Base-by-base conservation (phyloP, 2,797 vertebrate genomes). In the Xenops minutus region DNA sequence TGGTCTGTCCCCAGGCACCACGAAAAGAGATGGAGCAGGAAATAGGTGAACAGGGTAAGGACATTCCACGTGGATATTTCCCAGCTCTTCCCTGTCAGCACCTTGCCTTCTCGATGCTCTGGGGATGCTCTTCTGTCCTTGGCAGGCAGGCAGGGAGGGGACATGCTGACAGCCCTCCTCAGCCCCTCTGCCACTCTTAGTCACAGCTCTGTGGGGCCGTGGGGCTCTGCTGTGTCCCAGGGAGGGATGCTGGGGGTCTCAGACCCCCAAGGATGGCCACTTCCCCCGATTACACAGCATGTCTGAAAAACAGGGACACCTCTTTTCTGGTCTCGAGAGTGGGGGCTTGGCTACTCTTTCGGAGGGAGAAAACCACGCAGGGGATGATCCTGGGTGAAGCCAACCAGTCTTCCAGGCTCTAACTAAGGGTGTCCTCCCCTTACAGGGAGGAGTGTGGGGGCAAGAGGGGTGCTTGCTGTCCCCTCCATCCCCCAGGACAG, bases 381-480 rank as follows among this genome's bases (percentile, higher is more conserved):
- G 10, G 12, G 12, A 6, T 68, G 37, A 63, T 14, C 2, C 18
- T 49, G 34, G 17, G 5, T 58, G 69, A 72, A 83, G 17, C 34
- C 3, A 1, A 78, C 29, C 23, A 12, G 27, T 30, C 58, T 83
- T 66, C 34, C 34, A 55, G n/a, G 30, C 41, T 75, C 27, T n/a
- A 26, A 24, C 51, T 81, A 34, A 39, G 30, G 39, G 30, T 56
- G 1, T 9, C 41, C 20, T 0, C 0, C 0, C 0, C 0, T 62
- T 7, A 1, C 5, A 66, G 29, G 11, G 9, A 58, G 24, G 49
- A 51, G 21, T 91, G 13, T 8, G 0, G 1, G 52, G 56, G 43
- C 37, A 80, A n/a, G 49, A 56, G 46, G 41, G 79, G 48, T 4
- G 1, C 32, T 67, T 10, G 56, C 56, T 61, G 62, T 61, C 0